Base-by-base conservation (phyloP, 1,140 invertebrate species). In the Zaprionus africanus region DNA sequence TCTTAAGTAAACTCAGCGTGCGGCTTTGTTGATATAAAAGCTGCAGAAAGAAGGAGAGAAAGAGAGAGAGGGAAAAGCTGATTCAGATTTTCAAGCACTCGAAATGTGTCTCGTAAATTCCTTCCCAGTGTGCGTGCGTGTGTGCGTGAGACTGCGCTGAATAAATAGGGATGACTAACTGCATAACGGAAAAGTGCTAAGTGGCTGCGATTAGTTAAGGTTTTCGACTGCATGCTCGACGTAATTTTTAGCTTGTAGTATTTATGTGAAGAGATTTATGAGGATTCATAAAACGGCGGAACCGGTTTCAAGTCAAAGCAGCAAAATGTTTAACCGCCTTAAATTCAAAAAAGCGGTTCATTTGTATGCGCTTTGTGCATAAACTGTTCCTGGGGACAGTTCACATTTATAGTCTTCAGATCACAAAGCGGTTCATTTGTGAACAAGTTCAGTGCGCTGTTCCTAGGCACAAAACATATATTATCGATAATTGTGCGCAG, bases 61-160 rank as follows among this genome's bases (percentile, higher is more conserved):
- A 79, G 46, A 60, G 61, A 22, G 19, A 15, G 19, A 79, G 46
- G 57, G 64, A 26, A 77, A 71, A 75, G 74, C 70, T 87, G 84
- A 87, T 73, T 87, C 84, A 87, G 61, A 67, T 70, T 86, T 78
- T 54, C 54, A 72, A 62, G 34, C 54, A 75, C 46, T 76, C 53
- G 43, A 78, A 80, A 49, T 86, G 56, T 69, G 62, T 78, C 77
- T 70, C 73, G 79, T 75, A 78, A 79, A 81, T 86, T 82, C 53
- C 38, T 60, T 46, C 38, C 19, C 11, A 19, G 38, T 57, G 22
- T 19, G 63, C 54, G 58, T 49, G 19, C 22, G 22, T 43, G 22
- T 59, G 34, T 38, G 13, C 53, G 54, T 36, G 7, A 12, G 13
- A 65, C 31, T 34, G 31, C 31, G 62, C 17, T 51, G 41, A 49